phyloP scores from a whole-genome alignment of 2,113 vertebrate species.

The Zapornia atra region DNA sequence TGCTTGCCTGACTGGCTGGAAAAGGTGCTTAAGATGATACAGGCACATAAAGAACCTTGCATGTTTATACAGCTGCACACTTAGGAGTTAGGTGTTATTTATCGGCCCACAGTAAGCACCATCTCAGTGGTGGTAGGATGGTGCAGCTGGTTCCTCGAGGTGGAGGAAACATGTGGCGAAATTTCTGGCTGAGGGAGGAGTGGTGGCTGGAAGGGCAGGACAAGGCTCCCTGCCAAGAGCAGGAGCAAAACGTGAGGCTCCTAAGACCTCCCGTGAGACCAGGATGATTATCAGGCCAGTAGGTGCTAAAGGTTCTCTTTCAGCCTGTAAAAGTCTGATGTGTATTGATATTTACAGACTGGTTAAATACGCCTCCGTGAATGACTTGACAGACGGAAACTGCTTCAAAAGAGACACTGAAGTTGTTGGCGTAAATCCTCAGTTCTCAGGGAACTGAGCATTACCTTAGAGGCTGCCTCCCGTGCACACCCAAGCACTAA shows the following conservation, averaged over 20 bases:
- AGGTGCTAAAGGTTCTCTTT: not conserved
- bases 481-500: not conserved
- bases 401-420: not conserved
- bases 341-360: not conserved
- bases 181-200: not conserved
- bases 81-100: not conserved
- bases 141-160: not conserved
- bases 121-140: accelerated
- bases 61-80: not conserved
- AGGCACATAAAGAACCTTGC: not conserved
- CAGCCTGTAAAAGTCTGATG: not conserved
- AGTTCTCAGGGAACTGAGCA: not conserved
- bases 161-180: not conserved
- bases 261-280: not conserved
- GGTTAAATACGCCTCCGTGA: constrained; percentile 30
- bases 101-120: not conserved
- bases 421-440: not conserved
- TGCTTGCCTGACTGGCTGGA: not conserved
- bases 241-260: not conserved
- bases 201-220: not conserved
- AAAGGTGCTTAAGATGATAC: not conserved
- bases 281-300: constrained; percentile 3
- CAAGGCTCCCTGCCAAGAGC: not conserved
- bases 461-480: not conserved
- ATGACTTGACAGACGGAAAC: not conserved